These are phyloP conservation scores for Toxotes chatareus DNA, from an alignment of 2,113 vertebrate species.

Conservation along the genomic window DNA sequence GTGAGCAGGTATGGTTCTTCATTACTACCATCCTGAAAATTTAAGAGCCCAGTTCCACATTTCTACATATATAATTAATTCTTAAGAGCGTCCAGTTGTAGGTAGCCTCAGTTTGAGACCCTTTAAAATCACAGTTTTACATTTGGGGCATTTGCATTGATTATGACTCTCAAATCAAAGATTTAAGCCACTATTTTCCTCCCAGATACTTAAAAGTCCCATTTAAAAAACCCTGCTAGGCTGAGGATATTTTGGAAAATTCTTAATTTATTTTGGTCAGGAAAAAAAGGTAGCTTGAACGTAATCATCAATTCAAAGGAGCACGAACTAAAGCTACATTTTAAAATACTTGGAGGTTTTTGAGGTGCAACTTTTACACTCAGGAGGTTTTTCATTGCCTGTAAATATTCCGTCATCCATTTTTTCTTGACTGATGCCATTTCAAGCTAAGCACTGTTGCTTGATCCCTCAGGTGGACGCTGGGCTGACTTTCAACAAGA, in stretches of 20 bases:
- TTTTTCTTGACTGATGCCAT: neutral
- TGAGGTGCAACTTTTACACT: neutral
- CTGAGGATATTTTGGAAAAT: too few relatives aligned
- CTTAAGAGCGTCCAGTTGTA: neutral
- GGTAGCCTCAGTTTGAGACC: neutral
- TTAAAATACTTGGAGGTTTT: neutral
- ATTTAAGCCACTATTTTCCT: neutral
- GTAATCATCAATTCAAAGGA: too few relatives aligned
- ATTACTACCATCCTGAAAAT: neutral
- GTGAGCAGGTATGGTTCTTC: slow-evolving; percentile 87
- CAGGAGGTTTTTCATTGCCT: neutral
- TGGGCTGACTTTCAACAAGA: slow-evolving; percentile 97
- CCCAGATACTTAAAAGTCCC: neutral
- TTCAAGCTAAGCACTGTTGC: neutral
- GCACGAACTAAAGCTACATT: neutral
- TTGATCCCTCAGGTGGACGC: slow-evolving; percentile 89
- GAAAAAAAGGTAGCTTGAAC: too few relatives aligned
- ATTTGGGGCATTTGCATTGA: neutral
- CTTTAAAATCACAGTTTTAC: neutral
- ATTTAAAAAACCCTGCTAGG: too few relatives aligned
- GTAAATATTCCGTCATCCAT: neutral
- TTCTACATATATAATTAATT: neutral
- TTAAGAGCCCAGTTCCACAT: neutral
- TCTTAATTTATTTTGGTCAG: too few relatives aligned
- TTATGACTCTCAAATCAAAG: neutral